A percentile compares a stretch with the other conserved stretches of the same genome.
Conservation (phyloP, 2,888 invertebrate genomes). For the Cetonia aurata region DNA sequence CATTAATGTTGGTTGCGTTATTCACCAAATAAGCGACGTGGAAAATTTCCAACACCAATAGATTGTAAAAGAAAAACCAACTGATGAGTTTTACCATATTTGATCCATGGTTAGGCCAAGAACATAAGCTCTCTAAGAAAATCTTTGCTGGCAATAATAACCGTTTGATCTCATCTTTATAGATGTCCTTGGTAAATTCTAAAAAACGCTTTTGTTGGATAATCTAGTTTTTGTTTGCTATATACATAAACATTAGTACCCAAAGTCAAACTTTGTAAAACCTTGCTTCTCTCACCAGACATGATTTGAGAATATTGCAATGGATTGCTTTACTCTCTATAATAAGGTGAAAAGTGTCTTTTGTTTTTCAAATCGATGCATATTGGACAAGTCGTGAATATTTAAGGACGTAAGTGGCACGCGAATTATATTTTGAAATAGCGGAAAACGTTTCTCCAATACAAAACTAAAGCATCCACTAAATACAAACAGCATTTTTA, state of each 20-base stretch:
- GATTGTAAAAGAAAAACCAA: slow-evolving; percentile 22
- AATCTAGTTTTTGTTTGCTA: not conserved
- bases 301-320: too few relatives aligned
- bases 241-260: not conserved
- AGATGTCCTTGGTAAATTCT: slow-evolving; percentile 27
- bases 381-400: too few relatives aligned
- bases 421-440: too few relatives aligned
- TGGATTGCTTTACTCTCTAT: too few relatives aligned
- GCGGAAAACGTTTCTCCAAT: too few relatives aligned
- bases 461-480: too few relatives aligned
- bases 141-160: slow-evolving; percentile 31
- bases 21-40: slow-evolving; percentile 16
- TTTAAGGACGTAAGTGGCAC: too few relatives aligned
- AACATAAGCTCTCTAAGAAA: slow-evolving; percentile 1
- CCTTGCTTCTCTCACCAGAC: not conserved
- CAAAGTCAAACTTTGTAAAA: not conserved
- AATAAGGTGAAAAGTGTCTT: too few relatives aligned
- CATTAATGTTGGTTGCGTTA: too few relatives aligned
- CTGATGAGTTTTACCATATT: not conserved
- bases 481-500: too few relatives aligned
- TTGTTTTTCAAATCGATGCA: too few relatives aligned
- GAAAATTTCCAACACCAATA: slow-evolving; percentile 17
- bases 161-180: slow-evolving; percentile 15
- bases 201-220: not conserved
- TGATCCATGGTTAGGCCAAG: slow-evolving; percentile 27